phyloP scores from a whole-genome alignment of 2,888 invertebrate species.

The Cotesia congregata region DNA sequence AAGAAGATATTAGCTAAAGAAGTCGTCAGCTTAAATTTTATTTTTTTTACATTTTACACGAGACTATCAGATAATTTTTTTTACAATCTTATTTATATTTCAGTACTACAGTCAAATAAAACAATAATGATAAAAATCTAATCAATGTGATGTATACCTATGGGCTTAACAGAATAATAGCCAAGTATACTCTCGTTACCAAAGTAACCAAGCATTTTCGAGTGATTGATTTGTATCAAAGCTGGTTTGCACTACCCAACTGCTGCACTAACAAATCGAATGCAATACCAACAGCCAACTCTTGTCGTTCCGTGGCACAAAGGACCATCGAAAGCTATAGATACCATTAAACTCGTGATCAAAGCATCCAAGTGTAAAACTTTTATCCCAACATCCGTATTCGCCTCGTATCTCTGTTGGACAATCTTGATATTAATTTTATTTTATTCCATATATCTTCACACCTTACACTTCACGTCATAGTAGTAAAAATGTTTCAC shows the following conservation, averaged over 20 bases:
- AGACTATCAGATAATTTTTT: background rate
- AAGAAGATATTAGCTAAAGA: background rate
- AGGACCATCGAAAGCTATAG: background rate
- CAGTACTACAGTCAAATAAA: background rate
- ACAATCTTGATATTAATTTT: background rate
- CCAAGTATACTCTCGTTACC: slow-evolving; percentile 65
- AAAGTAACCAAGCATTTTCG: slow-evolving; percentile 61
- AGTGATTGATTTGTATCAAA: slow-evolving; percentile 47
- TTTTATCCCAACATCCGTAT: slow-evolving; percentile 4
- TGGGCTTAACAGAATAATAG: slow-evolving; percentile 53
- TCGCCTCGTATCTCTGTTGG: background rate
- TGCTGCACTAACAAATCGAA: background rate
- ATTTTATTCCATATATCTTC: slow-evolving; percentile 6
- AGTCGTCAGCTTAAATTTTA: background rate
- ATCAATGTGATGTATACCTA: slow-evolving; percentile 54
- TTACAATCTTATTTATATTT: background rate
- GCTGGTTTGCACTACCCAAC: slow-evolving; percentile 9
- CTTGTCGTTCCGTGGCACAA: slow-evolving; percentile 24
- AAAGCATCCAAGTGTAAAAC: slow-evolving; percentile 1
- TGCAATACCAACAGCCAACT: slow-evolving; percentile 25
- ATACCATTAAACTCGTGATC: background rate
- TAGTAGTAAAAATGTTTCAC: background rate
- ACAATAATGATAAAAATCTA: slow-evolving; percentile 14
- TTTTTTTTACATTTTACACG: too few relatives aligned
- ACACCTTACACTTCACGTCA: slow-evolving; percentile 16